Conservation (phyloP, 2,888 invertebrate species). For the Tubulanus polymorphus region DNA sequence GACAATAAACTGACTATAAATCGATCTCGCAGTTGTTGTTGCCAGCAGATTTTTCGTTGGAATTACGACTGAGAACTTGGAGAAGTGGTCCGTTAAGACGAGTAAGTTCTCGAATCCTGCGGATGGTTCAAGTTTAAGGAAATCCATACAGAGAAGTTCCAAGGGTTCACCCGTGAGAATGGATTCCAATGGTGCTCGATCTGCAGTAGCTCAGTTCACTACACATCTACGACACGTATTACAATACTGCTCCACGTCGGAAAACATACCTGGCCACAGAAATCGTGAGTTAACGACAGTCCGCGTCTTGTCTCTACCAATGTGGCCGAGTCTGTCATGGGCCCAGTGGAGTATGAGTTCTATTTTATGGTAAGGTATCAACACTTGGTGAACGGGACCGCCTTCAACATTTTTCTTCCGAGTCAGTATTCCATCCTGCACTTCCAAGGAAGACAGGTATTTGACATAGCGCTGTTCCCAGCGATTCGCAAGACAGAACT, state of each 20-base stretch:
- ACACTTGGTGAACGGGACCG: too few species aligned
- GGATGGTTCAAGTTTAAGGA: conserved; percentile 9
- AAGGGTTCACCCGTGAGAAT: conserved; percentile 4
- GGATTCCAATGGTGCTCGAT: too few species aligned
- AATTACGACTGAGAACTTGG: conserved; percentile 8
- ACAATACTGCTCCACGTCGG: neutral
- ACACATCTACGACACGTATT: too few species aligned
- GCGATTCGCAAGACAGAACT: too few species aligned
- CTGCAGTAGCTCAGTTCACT: too few species aligned
- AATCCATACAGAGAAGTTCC: conserved; percentile 12
- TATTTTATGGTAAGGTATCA: too few species aligned
- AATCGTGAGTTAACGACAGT: neutral
- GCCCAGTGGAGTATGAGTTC: too few species aligned
- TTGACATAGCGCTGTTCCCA: too few species aligned
- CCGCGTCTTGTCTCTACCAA: neutral
- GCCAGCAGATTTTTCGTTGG: conserved; percentile 8
- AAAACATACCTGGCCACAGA: neutral
- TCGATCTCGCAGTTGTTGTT: conserved; percentile 5
- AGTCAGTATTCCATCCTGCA: too few species aligned
- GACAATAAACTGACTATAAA: conserved; percentile 4
- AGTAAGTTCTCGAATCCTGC: conserved; percentile 16
- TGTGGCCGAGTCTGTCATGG: neutral
- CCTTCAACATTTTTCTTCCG: too few species aligned
- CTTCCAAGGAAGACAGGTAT: too few species aligned
- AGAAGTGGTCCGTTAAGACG: too few species aligned